Conservation (phyloP, 2,797 vertebrate species). For the Sebastes ruberrimus region DNA sequence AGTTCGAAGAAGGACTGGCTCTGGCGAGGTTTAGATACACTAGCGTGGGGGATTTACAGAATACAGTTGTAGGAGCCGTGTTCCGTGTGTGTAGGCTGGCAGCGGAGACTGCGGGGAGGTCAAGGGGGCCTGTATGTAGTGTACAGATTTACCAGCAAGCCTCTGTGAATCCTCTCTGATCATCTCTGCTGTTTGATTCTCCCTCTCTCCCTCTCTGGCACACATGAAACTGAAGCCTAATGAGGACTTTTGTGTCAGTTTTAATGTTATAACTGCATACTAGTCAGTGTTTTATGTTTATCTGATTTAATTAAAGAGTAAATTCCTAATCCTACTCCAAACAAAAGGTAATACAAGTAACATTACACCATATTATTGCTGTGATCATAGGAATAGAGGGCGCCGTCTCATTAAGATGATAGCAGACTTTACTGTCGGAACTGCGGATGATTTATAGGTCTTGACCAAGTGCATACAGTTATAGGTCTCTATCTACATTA, state of each 20-base stretch:
- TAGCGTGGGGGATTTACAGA: slow-evolving; percentile 41
- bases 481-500: slow-evolving; percentile 68
- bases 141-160: slow-evolving; percentile 36
- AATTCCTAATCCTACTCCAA: slow-evolving; percentile 7
- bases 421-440: slow-evolving; percentile 39
- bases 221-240: slow-evolving; percentile 19
- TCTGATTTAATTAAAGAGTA: background rate
- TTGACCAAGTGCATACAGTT: slow-evolving; percentile 60
- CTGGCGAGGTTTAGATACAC: slow-evolving; percentile 25
- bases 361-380: background rate
- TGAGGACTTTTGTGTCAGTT: slow-evolving; percentile 1
- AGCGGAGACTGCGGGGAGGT: slow-evolving; percentile 29
- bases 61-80: slow-evolving; percentile 19
- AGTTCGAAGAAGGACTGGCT: slow-evolving; percentile 21
- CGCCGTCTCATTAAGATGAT: slow-evolving; percentile 50
- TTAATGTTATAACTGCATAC: background rate
- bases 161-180: slow-evolving; percentile 25
- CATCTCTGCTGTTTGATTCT: slow-evolving; percentile 14
- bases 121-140: slow-evolving; percentile 29
- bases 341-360: background rate
- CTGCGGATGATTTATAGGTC: slow-evolving; percentile 70
- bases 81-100: slow-evolving; percentile 34
- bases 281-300: background rate
- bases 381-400: slow-evolving; percentile 22
- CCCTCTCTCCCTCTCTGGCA: background rate